Percentiles rank a stretch among this genome's conserved stretches.
Conservation (phyloP, 2,797 vertebrate genomes). For the Tenualosa thibaudeaui region DNA sequence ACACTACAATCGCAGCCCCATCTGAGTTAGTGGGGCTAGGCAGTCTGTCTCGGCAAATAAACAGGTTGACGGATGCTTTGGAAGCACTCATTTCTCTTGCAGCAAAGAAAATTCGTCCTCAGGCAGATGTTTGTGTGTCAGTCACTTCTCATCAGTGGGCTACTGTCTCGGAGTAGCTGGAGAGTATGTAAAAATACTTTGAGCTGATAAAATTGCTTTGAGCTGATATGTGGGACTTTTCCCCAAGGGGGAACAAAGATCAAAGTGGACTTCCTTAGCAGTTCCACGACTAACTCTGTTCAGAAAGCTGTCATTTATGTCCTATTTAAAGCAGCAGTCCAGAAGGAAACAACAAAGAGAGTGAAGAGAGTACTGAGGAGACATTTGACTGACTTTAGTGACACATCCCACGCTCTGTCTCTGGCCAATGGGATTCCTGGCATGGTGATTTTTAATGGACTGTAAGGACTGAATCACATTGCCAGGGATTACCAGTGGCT, state of each 20-base stretch:
- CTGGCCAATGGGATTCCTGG: slow-evolving; percentile 73
- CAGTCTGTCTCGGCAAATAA: background rate
- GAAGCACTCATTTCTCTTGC: background rate
- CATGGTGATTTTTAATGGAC: slow-evolving; percentile 69
- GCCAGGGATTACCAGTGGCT: slow-evolving; percentile 80
- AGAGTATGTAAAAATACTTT: slow-evolving; percentile 12
- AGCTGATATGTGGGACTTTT: background rate
- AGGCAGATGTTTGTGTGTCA: slow-evolving; percentile 3
- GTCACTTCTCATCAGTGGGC: background rate
- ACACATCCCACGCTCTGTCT: slow-evolving; percentile 42
- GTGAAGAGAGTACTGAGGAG: background rate
- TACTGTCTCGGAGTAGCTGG: background rate
- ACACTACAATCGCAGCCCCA: background rate
- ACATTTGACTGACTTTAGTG: background rate
- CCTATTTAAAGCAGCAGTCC: slow-evolving; percentile 10
- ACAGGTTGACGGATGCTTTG: background rate
- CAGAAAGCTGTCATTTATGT: slow-evolving; percentile 22
- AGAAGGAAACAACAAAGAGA: background rate
- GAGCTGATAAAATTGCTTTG: background rate
- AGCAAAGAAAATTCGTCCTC: background rate
- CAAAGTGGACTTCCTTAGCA: slow-evolving; percentile 12
- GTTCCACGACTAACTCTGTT: background rate
- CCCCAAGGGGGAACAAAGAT: background rate
- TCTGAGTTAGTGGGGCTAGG: background rate
- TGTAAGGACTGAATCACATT: slow-evolving; percentile 74